A percentile compares a stretch with the other conserved stretches of the same genome.
Evolutionary conservation across 2,888 invertebrate species (phyloP).

Genomic region (Arrhopalites spinosus): DNA sequence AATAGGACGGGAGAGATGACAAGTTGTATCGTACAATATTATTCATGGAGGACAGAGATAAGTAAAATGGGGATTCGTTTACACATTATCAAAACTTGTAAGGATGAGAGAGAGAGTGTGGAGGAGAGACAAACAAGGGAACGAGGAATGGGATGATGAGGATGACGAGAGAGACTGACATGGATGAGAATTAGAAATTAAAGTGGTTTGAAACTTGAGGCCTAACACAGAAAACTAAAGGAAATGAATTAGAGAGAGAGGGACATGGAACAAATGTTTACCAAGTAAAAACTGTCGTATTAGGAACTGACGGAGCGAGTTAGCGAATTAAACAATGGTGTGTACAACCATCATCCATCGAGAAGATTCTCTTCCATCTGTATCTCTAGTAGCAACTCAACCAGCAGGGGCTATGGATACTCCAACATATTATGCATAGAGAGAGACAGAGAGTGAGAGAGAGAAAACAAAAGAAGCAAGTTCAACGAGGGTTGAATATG

Average conservation of each 20-base stretch:
- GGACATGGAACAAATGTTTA: constrained; percentile 21
- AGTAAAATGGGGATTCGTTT: not conserved
- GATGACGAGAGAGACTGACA: not conserved
- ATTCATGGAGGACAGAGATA: not conserved
- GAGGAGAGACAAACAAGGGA: too few relatives aligned
- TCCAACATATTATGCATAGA: too few relatives aligned
- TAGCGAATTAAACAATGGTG: constrained; percentile 22
- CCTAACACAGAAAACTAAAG: too few relatives aligned
- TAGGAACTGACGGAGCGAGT: constrained; percentile 12
- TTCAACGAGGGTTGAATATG: not conserved
- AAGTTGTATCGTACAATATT: too few relatives aligned
- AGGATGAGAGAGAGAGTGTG: too few relatives aligned
- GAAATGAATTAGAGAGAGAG: constrained; percentile 21
- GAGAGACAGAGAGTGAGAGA: constrained; percentile 5
- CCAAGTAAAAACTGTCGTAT: not conserved
- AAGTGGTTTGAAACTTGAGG: constrained; percentile 35
- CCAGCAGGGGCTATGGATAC: too few relatives aligned
- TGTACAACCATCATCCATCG: too few relatives aligned
- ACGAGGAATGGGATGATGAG: not conserved
- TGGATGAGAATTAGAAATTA: constrained; percentile 25
- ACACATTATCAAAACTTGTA: too few relatives aligned
- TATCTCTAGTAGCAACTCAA: not conserved
- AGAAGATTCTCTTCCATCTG: not conserved
- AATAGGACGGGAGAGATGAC: too few relatives aligned
- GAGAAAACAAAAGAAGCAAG: not conserved